Conservation (phyloP, 2,113 vertebrate species). For the Dolichallabes microphthalmus region DNA sequence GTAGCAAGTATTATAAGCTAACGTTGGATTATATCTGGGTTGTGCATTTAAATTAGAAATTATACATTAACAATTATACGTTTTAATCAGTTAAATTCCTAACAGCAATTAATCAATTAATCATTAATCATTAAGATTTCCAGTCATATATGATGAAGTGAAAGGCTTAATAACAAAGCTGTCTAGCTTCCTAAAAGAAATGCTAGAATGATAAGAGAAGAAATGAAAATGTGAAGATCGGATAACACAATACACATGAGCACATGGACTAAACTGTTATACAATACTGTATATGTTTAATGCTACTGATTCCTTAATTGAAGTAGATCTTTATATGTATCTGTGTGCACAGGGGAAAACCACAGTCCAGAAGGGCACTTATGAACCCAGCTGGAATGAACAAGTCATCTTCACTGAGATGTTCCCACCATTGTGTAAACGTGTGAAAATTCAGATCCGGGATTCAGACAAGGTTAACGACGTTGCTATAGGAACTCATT, state of each 20-base stretch:
- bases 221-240: neutral
- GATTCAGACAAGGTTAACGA: constrained; percentile 98
- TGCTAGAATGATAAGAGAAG: neutral
- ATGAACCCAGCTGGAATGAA: constrained; percentile 95
- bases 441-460: constrained; percentile 93
- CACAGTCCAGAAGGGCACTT: constrained; percentile 92
- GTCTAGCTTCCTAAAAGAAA: neutral
- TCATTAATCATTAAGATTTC: too few relatives aligned
- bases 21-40: too few relatives aligned
- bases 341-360: constrained; percentile 84
- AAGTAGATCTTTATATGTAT: neutral
- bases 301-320: neutral
- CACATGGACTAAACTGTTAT: neutral
- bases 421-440: constrained; percentile 92
- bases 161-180: neutral
- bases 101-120: too few relatives aligned
- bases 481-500: constrained; percentile 94
- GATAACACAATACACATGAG: neutral
- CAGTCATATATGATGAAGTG: too few relatives aligned
- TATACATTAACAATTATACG: too few relatives aligned
- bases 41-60: too few relatives aligned
- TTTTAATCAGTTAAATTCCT: too few relatives aligned
- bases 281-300: too few relatives aligned
- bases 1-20: too few relatives aligned
- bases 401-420: constrained; percentile 94